Evolutionary conservation across 2,113 vertebrate genomes (phyloP).

Genomic region (Trichechus manatus): DNA sequence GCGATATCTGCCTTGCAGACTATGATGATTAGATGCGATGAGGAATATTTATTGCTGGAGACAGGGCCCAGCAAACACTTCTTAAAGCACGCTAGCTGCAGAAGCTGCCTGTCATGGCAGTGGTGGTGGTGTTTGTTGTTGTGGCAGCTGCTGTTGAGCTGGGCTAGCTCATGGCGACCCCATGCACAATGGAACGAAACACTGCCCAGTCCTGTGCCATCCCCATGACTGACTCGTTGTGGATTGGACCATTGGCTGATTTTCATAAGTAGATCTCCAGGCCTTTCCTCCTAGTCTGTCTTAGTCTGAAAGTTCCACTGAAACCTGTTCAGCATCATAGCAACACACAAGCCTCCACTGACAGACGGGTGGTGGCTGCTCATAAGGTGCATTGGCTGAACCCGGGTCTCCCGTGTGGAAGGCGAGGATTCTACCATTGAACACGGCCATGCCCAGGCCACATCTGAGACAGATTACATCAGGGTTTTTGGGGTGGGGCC

Average conservation of each 20-base stretch:
- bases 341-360: not conserved
- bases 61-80: not conserved
- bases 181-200: not conserved
- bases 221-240: not conserved
- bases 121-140: not conserved
- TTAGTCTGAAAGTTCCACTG: not conserved
- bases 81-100: no score
- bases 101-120: no score
- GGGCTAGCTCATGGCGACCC: not conserved
- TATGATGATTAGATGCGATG: not conserved
- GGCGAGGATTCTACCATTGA: not conserved
- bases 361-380: not conserved
- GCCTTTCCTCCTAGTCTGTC: not conserved
- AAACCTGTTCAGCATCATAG: not conserved
- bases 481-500: not conserved
- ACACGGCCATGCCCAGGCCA: no score
- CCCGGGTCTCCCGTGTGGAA: not conserved
- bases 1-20: rapidly evolving
- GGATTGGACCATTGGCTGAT: not conserved
- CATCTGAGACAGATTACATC: not conserved
- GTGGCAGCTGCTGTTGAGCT: not conserved
- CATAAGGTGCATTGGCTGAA: not conserved
- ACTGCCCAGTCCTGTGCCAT: not conserved
- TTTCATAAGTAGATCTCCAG: not conserved
- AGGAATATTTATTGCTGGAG: not conserved